Evolutionary conservation across 2,797 vertebrate genomes (phyloP).

Genomic region (Lepilemur septentrionalis): DNA sequence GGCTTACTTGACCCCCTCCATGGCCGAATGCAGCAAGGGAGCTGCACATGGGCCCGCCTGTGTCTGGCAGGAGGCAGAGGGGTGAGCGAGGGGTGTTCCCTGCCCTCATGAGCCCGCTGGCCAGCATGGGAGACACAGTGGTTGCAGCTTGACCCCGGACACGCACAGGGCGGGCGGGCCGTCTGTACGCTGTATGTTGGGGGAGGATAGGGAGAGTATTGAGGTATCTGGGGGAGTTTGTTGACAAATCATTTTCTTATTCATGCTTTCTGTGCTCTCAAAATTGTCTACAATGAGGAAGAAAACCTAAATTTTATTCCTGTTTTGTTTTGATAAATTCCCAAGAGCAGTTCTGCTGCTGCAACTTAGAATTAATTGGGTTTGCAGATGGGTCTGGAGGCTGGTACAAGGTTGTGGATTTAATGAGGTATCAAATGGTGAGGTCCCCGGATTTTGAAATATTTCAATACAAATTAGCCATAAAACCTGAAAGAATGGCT

Average conservation of each 20-base stretch:
- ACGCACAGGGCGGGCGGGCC: neutral
- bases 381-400: neutral
- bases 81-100: neutral
- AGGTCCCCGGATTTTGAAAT: neutral
- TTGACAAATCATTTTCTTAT: neutral
- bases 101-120: neutral
- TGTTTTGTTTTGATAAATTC: neutral
- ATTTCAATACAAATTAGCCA: neutral
- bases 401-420: neutral
- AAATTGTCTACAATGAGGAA: neutral
- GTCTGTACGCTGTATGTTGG: fast-evolving
- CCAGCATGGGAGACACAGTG: neutral
- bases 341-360: neutral
- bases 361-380: neutral
- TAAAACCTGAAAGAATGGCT: neutral
- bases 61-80: neutral
- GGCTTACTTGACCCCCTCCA: neutral
- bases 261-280: neutral
- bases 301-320: neutral
- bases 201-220: neutral
- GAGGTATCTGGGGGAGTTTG: neutral
- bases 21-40: neutral
- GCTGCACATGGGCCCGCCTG: neutral
- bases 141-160: neutral
- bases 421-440: neutral